Percentiles rank a stretch among this genome's conserved stretches.
Conservation (phyloP, 2,797 vertebrate genomes). For the Lagodon rhomboides region DNA sequence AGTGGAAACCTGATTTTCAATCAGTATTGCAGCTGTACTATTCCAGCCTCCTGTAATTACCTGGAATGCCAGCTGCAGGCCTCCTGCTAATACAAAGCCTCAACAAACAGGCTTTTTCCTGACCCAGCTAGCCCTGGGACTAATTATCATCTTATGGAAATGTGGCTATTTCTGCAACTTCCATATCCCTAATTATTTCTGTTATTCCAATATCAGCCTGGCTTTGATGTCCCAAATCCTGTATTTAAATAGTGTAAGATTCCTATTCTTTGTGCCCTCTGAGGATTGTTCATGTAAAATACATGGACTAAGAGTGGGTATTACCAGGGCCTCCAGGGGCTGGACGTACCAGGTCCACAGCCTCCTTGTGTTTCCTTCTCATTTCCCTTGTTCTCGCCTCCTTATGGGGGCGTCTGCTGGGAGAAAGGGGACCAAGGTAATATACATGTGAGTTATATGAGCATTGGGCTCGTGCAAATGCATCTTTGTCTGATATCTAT, state of each 20-base stretch:
- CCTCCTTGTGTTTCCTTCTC: slow-evolving; percentile 62
- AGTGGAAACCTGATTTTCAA: slow-evolving; percentile 62
- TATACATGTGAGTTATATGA: slow-evolving; percentile 57
- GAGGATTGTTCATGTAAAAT: slow-evolving; percentile 97
- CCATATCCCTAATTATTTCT: slow-evolving; percentile 99
- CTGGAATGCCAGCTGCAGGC: slow-evolving; percentile 71
- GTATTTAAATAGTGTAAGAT: slow-evolving; percentile 99
- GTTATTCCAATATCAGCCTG: slow-evolving; percentile 97
- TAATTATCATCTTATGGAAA: slow-evolving; percentile 99
- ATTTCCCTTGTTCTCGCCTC: slow-evolving; percentile 55
- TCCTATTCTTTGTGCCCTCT: slow-evolving; percentile 93
- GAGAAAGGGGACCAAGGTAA: slow-evolving; percentile 58
- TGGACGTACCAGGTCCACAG: slow-evolving; percentile 86
- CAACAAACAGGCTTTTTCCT: slow-evolving; percentile 83
- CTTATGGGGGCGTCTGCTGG: slow-evolving; percentile 63
- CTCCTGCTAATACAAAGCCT: slow-evolving; percentile 73
- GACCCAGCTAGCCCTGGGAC: slow-evolving; percentile 94
- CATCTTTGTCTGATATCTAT: slow-evolving; percentile 72
- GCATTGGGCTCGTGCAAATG: slow-evolving; percentile 71
- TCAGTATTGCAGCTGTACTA: slow-evolving; percentile 68
- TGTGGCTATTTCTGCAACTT: slow-evolving; percentile 96
- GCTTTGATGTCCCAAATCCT: slow-evolving; percentile 99
- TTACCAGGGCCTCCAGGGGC: slow-evolving; percentile 94
- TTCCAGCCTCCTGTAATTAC: slow-evolving; percentile 69
- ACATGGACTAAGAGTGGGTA: slow-evolving; percentile 95